Evolutionary conservation across 2,797 vertebrate species (phyloP), one percentile per base, ranked within the genome.

Genomic region (Phrynocephalus vlangalii): DNA sequence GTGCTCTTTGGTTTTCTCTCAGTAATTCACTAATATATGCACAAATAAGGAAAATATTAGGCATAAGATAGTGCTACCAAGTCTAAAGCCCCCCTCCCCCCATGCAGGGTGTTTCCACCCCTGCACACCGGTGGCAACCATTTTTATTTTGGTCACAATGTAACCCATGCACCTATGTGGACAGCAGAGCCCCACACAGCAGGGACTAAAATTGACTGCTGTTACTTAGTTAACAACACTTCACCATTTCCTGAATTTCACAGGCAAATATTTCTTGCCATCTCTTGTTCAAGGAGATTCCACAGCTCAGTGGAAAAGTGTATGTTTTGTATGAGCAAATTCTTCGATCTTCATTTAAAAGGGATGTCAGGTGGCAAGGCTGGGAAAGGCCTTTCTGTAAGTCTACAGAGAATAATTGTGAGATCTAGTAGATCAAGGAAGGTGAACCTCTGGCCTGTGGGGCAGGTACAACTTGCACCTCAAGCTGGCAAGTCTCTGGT

Each of bases 321-420:
- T 11, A 33, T 33, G 13, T 38, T 60, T 63, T 83, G n/a, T 24
- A 38, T 18, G 26, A n/a, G 18, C 33, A 75, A 15, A 33, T 8
- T 38, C 13, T 13, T 63, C n/a, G 33, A 44, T 66, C 26, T n/a
- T 48, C 68, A 50, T 81, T 81, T 81, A 80, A 82, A 86, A 86
- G 48, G 18, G 38, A 60, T 48, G 26, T 50, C 20, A 66, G 24
- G 16, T 86, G 15, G 24, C 18, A 81, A 24, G 16, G 8, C 5
- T 79, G 4, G 67, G 56, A 72, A 86, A 72, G 50, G 63, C 24
- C 28, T 75, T 44, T 75, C 11, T 15, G 3, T 9, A 44, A 48
- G 52, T 22, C 68, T 33, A n/a, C 24, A 22, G 22, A 81, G 33
- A 81, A 24, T 11, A 28, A 18, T 28, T 86, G 70, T 6, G 9